phyloP scores from a whole-genome alignment of 2,113 vertebrate genomes.

The Petrocephalus zakoni region DNA sequence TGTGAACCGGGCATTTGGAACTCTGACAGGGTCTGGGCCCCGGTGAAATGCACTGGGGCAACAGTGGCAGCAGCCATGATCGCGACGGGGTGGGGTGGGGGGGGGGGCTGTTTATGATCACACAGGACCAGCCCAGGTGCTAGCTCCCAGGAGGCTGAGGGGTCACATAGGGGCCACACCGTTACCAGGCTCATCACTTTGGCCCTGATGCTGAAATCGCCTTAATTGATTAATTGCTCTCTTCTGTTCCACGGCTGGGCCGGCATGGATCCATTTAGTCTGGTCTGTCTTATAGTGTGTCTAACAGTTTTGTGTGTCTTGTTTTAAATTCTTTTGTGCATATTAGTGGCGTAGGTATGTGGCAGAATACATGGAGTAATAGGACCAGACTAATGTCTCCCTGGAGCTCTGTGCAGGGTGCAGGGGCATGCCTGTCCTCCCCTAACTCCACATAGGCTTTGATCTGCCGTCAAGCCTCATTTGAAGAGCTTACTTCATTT shows the following conservation, averaged over 20 bases:
- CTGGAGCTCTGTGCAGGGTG: not conserved
- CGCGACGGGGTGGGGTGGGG: too few relatives aligned
- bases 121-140: not conserved
- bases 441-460: not conserved
- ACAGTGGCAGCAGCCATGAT: too few relatives aligned
- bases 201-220: not conserved
- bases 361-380: not conserved
- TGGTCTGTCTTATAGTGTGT: not conserved
- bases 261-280: not conserved
- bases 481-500: slow-evolving; percentile 23
- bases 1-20: too few relatives aligned
- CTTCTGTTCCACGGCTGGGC: not conserved
- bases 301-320: not conserved
- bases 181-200: not conserved
- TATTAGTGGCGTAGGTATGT: not conserved
- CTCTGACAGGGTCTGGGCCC: too few relatives aligned
- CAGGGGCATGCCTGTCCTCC: not conserved
- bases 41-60: not conserved
- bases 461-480: slow-evolving; percentile 12
- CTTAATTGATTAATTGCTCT: not conserved
- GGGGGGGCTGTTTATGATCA: not conserved
- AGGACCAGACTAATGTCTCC: not conserved
- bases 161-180: not conserved
- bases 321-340: not conserved
- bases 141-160: not conserved